phyloP scores from a whole-genome alignment of 2,888 invertebrate species.

The Antheraea assamensis region DNA sequence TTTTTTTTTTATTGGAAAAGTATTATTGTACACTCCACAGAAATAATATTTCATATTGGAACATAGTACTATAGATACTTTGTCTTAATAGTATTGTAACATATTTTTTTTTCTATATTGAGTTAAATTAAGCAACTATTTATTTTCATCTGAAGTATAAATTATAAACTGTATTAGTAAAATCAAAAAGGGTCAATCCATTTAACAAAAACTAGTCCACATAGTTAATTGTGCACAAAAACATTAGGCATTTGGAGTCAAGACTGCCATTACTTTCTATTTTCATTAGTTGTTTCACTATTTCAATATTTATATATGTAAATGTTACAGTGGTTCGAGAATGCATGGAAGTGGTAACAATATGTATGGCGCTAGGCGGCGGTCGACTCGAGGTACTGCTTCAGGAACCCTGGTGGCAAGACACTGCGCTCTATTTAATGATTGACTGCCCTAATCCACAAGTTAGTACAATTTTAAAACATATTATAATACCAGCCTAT shows the following conservation, averaged over 20 bases:
- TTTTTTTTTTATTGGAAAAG: background rate
- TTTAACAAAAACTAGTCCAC: too few species aligned
- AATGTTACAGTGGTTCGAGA: slow-evolving; percentile 89
- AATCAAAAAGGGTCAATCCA: too few species aligned
- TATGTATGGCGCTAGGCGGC: slow-evolving; percentile 95
- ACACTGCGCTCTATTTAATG: slow-evolving; percentile 93
- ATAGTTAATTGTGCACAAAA: too few species aligned
- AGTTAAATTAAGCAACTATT: too few species aligned
- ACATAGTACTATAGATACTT: background rate
- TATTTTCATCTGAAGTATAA: too few species aligned
- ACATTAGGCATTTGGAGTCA: too few species aligned
- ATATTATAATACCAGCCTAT: background rate
- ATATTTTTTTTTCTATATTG: too few species aligned
- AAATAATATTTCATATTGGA: background rate
- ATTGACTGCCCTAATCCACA: slow-evolving; percentile 90
- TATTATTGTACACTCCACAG: background rate
- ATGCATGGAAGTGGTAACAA: slow-evolving; percentile 95
- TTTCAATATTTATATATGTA: background rate
- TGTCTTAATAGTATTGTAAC: too few species aligned
- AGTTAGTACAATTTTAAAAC: slow-evolving; percentile 48
- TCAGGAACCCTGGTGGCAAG: slow-evolving; percentile 92
- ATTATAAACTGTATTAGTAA: too few species aligned
- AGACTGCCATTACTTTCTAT: background rate
- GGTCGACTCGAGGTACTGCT: slow-evolving; percentile 91
- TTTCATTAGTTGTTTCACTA: background rate